These are phyloP conservation scores for Catonia carolina DNA, from an alignment of 2,888 invertebrate species.

Conservation along the genomic window DNA sequence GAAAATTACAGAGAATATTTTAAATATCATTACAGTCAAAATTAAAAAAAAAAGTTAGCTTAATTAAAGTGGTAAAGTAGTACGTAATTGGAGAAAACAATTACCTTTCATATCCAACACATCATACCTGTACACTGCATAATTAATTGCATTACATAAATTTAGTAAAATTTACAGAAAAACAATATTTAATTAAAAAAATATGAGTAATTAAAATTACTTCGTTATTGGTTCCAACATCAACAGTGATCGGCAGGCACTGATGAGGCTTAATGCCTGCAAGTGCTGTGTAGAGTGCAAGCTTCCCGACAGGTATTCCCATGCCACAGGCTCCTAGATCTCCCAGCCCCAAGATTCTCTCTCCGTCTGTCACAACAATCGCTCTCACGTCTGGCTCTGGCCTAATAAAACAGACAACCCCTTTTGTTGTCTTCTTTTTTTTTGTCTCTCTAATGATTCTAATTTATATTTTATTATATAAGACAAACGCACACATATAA, in stretches of 20 bases:
- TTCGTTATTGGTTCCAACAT: slow-evolving; percentile 92
- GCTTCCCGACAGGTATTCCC: slow-evolving; percentile 97
- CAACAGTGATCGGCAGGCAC: slow-evolving; percentile 87
- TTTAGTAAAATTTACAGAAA: background rate
- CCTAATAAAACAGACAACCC: slow-evolving; percentile 44
- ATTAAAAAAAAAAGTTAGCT: too few species aligned
- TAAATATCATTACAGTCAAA: too few species aligned
- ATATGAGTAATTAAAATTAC: slow-evolving; percentile 42
- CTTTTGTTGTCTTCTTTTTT: too few species aligned
- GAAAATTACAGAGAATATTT: too few species aligned
- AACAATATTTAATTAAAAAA: background rate
- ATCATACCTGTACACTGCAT: too few species aligned
- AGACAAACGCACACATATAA: slow-evolving; percentile 13
- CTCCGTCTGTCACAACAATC: slow-evolving; percentile 93
- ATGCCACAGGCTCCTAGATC: slow-evolving; percentile 95
- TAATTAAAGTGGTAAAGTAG: too few species aligned
- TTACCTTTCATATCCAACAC: too few species aligned
- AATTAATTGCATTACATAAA: too few species aligned
- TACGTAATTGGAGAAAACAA: too few species aligned
- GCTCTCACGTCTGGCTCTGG: slow-evolving; percentile 80
- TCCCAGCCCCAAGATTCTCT: slow-evolving; percentile 92
- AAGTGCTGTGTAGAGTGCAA: slow-evolving; percentile 90
- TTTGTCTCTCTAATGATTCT: too few species aligned
- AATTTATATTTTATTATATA: slow-evolving; percentile 6
- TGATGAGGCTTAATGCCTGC: slow-evolving; percentile 96